Conservation (phyloP, 2,888 invertebrate species). For the Abrostola tripartita region DNA sequence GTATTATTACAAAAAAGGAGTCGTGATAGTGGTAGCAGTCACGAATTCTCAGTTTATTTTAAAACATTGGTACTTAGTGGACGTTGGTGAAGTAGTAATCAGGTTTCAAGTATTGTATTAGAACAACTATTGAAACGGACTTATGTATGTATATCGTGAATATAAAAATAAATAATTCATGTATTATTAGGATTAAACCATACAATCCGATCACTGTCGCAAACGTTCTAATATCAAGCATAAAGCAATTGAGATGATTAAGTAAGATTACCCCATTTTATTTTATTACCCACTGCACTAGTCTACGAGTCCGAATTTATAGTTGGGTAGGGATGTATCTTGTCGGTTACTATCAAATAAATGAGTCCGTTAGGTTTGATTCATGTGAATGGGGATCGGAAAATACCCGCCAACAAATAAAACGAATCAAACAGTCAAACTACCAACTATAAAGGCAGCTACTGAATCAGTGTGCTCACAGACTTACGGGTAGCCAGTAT, state of each 20-base stretch:
- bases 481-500: constrained; percentile 30
- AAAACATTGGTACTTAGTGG: neutral
- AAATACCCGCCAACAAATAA: constrained; percentile 83
- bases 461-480: constrained; percentile 58
- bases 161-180: neutral
- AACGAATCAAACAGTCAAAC: constrained; percentile 79
- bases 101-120: too few species aligned
- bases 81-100: too few species aligned
- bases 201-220: constrained; percentile 1
- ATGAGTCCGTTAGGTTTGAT: constrained; percentile 86
- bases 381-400: constrained; percentile 84
- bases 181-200: neutral
- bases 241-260: constrained; percentile 55
- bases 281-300: constrained; percentile 58
- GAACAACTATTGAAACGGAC: too few species aligned
- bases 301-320: constrained; percentile 62
- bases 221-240: constrained; percentile 15
- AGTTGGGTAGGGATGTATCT: constrained; percentile 71
- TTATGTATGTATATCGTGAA: too few species aligned
- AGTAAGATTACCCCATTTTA: constrained; percentile 60
- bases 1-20: neutral
- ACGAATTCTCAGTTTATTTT: too few species aligned
- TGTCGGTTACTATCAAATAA: constrained; percentile 82
- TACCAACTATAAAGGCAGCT: constrained; percentile 67
- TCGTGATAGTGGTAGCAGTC: too few species aligned